These are phyloP conservation scores for Crioceris asparagi DNA, from an alignment of 2,888 invertebrate genomes.

Conservation along the genomic window DNA sequence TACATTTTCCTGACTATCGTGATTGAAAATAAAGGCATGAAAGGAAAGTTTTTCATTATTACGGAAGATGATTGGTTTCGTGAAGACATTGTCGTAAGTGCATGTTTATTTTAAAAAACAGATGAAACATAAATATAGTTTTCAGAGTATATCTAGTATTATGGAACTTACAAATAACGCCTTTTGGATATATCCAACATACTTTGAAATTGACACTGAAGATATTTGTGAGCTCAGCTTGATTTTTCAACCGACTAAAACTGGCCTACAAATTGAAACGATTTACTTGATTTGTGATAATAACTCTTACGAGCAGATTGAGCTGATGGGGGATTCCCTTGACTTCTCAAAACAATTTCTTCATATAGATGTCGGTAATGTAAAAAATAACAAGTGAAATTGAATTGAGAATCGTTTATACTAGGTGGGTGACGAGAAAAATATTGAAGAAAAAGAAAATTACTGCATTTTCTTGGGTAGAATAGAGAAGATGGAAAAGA, in stretches of 20 bases:
- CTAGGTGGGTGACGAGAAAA: conserved; percentile 5
- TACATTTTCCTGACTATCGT: conserved; percentile 1
- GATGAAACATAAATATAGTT: conserved; percentile 1
- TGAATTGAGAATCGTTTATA: too few species aligned
- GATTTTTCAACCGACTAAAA: conserved; percentile 32
- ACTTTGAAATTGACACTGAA: conserved; percentile 32
- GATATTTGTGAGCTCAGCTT: conserved; percentile 33
- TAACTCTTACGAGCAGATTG: conserved; percentile 31
- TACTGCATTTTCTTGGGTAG: conserved; percentile 24
- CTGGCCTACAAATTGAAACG: conserved; percentile 36
- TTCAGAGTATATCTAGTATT: conserved; percentile 17
- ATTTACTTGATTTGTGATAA: conserved; percentile 38
- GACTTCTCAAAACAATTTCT: conserved; percentile 29
- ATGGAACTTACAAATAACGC: conserved; percentile 28
- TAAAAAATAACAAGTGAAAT: too few species aligned
- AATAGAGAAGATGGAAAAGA: conserved; percentile 9
- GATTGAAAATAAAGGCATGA: background rate
- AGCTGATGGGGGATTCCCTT: conserved; percentile 39
- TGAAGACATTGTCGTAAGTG: too few species aligned
- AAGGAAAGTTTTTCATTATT: too few species aligned
- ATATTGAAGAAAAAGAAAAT: conserved; percentile 16
- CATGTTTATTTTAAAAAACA: too few species aligned
- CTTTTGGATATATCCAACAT: conserved; percentile 37
- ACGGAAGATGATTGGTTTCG: too few species aligned
- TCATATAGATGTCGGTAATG: conserved; percentile 23